These are phyloP conservation scores for Sphaerophoria rueppellii DNA, from an alignment of 2,888 invertebrate species.

Conservation along the genomic window DNA sequence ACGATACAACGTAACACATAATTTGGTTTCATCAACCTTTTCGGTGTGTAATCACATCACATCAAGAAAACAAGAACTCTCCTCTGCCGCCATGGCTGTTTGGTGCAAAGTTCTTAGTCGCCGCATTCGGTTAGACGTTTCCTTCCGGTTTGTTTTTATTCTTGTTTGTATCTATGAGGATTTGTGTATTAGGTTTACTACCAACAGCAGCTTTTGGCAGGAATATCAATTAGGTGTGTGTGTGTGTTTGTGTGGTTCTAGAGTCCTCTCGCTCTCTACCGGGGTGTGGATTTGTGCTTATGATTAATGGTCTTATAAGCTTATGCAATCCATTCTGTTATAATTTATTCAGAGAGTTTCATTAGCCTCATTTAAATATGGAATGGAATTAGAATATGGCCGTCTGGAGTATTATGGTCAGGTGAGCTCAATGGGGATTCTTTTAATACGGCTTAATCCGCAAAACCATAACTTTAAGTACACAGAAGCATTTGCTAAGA, in stretches of 20 bases:
- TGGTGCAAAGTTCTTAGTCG: constrained; percentile 31
- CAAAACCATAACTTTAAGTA: neutral
- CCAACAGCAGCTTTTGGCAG: constrained; percentile 13
- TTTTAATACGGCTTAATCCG: neutral
- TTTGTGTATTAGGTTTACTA: neutral
- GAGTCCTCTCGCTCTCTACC: neutral
- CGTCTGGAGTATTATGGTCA: constrained; percentile 29
- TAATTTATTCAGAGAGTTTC: constrained; percentile 61
- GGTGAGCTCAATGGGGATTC: neutral
- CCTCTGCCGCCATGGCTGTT: constrained; percentile 13
- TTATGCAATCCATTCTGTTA: constrained; percentile 62
- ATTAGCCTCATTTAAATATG: constrained; percentile 45
- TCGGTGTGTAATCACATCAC: constrained; percentile 33
- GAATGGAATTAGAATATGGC: constrained; percentile 27
- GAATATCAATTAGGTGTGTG: constrained; percentile 28
- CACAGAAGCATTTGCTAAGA: neutral
- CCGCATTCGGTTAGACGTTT: constrained; percentile 10
- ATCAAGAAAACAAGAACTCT: constrained; percentile 35
- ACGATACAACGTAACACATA: constrained; percentile 21
- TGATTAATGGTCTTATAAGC: constrained; percentile 72
- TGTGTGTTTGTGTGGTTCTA: constrained; percentile 13
- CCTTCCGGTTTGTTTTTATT: constrained; percentile 19
- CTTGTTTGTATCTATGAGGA: neutral
- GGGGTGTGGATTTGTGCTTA: constrained; percentile 56
- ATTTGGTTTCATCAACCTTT: constrained; percentile 43